Conservation (phyloP, 1,140 invertebrate species). For the Drosophila simulans region DNA sequence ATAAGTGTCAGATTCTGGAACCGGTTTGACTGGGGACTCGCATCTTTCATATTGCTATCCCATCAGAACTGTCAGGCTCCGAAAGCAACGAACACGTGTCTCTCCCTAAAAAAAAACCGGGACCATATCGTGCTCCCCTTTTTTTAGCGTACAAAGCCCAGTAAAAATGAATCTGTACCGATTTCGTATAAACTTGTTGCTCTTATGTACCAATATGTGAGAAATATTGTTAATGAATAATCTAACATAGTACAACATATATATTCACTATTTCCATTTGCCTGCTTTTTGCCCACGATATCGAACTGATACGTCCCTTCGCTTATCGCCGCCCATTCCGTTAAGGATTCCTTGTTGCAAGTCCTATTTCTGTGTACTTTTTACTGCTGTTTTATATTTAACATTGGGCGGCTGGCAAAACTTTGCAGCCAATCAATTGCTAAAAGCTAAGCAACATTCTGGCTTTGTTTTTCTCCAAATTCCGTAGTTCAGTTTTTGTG, state of each 20-base stretch:
- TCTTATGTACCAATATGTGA: neutral
- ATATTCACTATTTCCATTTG: constrained; percentile 18
- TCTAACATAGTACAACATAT: too few relatives aligned
- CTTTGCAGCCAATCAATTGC: constrained; percentile 27
- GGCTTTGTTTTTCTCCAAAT: constrained; percentile 19
- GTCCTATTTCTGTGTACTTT: neutral
- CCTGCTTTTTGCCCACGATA: constrained; percentile 12
- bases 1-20: constrained; percentile 20
- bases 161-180: constrained; percentile 3
- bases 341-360: constrained; percentile 21
- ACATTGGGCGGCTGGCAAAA: constrained; percentile 6
- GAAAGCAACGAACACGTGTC: constrained; percentile 32
- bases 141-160: constrained; percentile 11
- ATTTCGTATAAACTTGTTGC: constrained; percentile 6
- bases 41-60: neutral
- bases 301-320: constrained; percentile 15
- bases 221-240: neutral
- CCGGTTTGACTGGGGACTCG: constrained; percentile 24
- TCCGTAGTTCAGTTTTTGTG: constrained; percentile 50
- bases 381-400: constrained; percentile 9
- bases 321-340: constrained; percentile 27
- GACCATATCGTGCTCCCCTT: neutral
- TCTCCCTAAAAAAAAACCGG: neutral
- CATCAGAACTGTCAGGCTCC: constrained; percentile 4
- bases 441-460: constrained; percentile 18